Conservation (phyloP, 1,140 invertebrate genomes). For the Pantala flavescens region DNA sequence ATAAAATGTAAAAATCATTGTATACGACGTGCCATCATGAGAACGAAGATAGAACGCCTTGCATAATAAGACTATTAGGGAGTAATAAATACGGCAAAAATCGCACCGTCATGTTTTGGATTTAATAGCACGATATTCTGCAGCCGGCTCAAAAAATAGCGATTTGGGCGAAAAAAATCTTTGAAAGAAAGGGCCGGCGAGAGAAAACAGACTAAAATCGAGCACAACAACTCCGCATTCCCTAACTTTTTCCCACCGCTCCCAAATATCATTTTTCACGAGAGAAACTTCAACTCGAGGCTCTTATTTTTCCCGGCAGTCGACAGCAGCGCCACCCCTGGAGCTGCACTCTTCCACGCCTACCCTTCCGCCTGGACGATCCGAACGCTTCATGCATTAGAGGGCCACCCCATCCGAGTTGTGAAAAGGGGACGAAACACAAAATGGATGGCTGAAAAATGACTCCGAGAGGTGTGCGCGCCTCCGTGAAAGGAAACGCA, state of each 20-base stretch:
- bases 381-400: background rate
- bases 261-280: conserved; percentile 6
- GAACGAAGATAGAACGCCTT: too few species aligned
- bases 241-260: background rate
- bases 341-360: background rate
- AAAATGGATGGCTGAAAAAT: too few species aligned
- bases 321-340: background rate
- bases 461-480: too few species aligned
- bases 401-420: background rate
- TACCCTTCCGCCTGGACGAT: background rate
- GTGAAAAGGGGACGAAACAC: too few species aligned
- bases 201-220: background rate
- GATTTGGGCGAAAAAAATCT: background rate
- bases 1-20: too few species aligned
- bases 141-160: too few species aligned
- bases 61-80: too few species aligned
- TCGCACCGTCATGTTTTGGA: too few species aligned
- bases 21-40: too few species aligned
- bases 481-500: too few species aligned
- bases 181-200: background rate
- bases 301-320: background rate
- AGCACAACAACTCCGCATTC: background rate
- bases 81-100: too few species aligned
- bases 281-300: background rate
- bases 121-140: too few species aligned